Conservation (phyloP, 2,113 vertebrate species). For the human (Homo sapiens) region DNA sequence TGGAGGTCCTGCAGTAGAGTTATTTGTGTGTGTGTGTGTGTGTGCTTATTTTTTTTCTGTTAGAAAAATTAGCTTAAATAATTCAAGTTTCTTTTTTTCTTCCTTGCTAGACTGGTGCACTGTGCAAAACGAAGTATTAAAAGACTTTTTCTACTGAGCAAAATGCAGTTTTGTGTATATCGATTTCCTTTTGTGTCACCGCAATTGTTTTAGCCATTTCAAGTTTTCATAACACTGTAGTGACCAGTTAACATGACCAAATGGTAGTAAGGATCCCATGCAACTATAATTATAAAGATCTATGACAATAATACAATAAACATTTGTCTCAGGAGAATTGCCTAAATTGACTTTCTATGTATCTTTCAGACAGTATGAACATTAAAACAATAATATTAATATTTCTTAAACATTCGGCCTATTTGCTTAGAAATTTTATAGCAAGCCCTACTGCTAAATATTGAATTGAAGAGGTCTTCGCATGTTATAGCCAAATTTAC, state of each 20-base stretch:
- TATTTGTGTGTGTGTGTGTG: neutral
- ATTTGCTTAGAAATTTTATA: neutral
- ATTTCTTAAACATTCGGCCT: neutral
- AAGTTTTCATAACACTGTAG: slow-evolving; percentile 15
- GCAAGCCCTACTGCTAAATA: neutral
- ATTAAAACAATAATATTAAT: neutral
- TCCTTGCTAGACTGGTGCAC: neutral
- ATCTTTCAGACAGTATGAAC: neutral
- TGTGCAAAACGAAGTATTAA: slow-evolving; percentile 33
- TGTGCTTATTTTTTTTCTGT: neutral
- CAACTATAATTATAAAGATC: slow-evolving; percentile 29
- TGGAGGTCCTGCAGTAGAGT: slow-evolving; percentile 74
- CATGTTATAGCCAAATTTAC: neutral
- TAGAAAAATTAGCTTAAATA: slow-evolving; percentile 46
- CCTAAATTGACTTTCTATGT: slow-evolving; percentile 35
- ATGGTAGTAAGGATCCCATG: neutral
- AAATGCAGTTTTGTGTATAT: neutral
- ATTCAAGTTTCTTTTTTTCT: neutral
- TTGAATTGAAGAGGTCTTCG: neutral
- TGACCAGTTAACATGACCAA: neutral
- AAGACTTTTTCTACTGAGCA: neutral
- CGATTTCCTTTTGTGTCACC: slow-evolving; percentile 48
- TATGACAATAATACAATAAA: neutral
- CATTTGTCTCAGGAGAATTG: slow-evolving; percentile 41
- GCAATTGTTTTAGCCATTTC: neutral